These are phyloP conservation scores for Sardinella longiceps DNA, from an alignment of 2,797 vertebrate genomes.

Conservation along the genomic window DNA sequence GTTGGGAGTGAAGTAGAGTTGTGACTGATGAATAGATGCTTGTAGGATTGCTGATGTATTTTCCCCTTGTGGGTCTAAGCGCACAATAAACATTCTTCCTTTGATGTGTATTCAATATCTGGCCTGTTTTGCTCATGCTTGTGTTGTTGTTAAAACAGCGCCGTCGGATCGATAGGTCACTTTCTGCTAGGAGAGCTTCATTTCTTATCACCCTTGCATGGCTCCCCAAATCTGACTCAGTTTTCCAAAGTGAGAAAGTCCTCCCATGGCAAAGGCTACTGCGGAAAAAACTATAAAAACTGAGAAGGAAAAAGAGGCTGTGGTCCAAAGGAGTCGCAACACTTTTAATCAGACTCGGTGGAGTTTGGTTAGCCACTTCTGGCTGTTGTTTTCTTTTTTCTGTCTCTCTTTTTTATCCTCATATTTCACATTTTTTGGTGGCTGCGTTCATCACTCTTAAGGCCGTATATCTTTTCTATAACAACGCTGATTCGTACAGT, in stretches of 20 bases:
- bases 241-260: constrained; percentile 9
- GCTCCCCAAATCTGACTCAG: background rate
- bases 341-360: background rate
- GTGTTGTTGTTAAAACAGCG: background rate
- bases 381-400: background rate
- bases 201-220: background rate
- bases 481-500: background rate
- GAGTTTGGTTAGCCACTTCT: background rate
- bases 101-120: constrained; percentile 9
- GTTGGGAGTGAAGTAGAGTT: constrained; percentile 16
- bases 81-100: background rate
- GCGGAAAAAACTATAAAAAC: background rate
- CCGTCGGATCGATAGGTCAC: constrained; percentile 1
- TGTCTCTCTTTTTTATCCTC: background rate
- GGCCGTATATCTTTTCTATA: background rate
- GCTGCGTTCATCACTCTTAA: background rate
- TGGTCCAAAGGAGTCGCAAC: background rate
- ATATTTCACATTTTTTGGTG: background rate
- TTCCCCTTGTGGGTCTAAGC: background rate
- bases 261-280: background rate
- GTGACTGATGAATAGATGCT: constrained; percentile 18
- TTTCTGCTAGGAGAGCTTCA: background rate
- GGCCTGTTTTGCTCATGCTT: background rate
- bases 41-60: constrained; percentile 14
- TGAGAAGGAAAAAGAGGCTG: background rate